phyloP scores from a whole-genome alignment of 1,140 invertebrate species.

The Drosophila triauraria region DNA sequence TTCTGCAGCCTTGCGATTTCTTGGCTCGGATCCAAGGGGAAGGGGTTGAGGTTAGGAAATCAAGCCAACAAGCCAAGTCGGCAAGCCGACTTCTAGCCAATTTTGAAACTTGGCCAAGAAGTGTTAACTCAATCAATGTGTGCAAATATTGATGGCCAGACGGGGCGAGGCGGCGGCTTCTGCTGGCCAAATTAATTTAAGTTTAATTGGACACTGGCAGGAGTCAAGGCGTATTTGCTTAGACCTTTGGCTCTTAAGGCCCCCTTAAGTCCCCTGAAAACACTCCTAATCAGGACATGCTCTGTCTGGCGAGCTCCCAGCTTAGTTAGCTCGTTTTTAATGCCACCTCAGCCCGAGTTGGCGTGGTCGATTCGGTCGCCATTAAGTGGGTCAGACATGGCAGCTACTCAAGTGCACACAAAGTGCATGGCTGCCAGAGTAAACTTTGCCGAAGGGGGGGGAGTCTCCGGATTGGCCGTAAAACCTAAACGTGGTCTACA shows the following conservation, averaged over 20 bases:
- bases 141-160: constrained; percentile 38
- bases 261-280: constrained; percentile 13
- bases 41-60: not conserved
- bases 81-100: constrained; percentile 22
- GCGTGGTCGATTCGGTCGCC: constrained; percentile 50
- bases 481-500: constrained; percentile 73
- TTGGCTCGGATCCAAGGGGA: constrained; percentile 35
- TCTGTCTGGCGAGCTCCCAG: constrained; percentile 18
- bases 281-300: constrained; percentile 42
- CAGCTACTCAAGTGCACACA: constrained; percentile 50
- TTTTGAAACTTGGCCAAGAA: constrained; percentile 74
- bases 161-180: constrained; percentile 3
- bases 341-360: constrained; percentile 32
- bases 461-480: constrained; percentile 30
- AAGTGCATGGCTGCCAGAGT: constrained; percentile 46
- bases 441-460: constrained; percentile 12
- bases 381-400: constrained; percentile 70
- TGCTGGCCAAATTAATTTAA: constrained; percentile 73
- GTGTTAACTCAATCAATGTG: constrained; percentile 79
- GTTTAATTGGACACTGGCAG: constrained; percentile 64
- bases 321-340: constrained; percentile 46
- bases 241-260: constrained; percentile 25
- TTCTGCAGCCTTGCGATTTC: constrained; percentile 46
- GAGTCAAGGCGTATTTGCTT: constrained; percentile 50
- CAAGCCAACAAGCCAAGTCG: constrained; percentile 15